Conservation (phyloP, 2,797 vertebrate genomes). For the Limnodromus scolopaceus region DNA sequence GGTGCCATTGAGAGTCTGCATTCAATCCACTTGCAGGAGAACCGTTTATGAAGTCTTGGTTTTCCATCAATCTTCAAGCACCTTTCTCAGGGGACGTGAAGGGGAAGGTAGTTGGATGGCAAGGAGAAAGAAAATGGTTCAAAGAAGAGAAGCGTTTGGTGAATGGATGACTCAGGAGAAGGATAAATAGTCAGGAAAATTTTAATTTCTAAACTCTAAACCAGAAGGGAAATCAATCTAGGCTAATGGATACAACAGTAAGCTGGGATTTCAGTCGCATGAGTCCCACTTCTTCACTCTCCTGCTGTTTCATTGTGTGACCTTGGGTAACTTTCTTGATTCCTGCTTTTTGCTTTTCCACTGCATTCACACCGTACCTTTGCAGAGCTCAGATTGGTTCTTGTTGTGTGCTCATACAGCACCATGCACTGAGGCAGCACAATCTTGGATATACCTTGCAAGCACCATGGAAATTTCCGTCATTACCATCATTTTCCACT, state of each 20-base stretch:
- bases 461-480: background rate
- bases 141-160: background rate
- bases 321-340: background rate
- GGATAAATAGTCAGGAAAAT: background rate
- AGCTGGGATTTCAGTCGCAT: accelerated
- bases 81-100: background rate
- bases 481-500: background rate
- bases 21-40: background rate
- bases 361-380: background rate
- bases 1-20: background rate
- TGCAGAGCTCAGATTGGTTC: background rate
- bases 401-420: background rate
- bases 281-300: background rate
- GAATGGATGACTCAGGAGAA: background rate
- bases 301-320: accelerated
- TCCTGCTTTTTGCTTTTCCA: background rate
- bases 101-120: background rate
- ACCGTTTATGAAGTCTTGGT: background rate
- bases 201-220: background rate
- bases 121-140: background rate
- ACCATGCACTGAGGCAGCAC: background rate
- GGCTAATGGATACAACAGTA: background rate
- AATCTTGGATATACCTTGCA: background rate
- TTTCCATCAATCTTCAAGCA: background rate
- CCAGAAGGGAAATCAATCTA: background rate